Evolutionary conservation across 1,140 invertebrate genomes (phyloP).

Genomic region (Ladona fulva): DNA sequence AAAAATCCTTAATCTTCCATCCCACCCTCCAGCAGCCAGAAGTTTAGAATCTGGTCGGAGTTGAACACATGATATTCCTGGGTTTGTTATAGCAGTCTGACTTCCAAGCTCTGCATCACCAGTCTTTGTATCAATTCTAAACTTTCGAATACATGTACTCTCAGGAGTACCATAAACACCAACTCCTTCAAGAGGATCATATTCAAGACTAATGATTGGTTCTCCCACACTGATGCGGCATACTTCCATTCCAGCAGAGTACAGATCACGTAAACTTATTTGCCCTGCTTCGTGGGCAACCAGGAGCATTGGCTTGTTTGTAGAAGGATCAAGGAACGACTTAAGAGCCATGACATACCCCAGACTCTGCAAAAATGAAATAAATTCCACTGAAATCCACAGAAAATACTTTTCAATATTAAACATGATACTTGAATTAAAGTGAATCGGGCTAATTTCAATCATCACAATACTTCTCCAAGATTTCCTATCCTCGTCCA

Average conservation of each 20-base stretch:
- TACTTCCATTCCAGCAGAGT: not conserved
- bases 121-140: not conserved
- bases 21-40: not conserved
- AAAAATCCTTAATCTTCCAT: not conserved
- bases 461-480: too few relatives aligned
- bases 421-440: too few relatives aligned
- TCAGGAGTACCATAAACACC: not conserved
- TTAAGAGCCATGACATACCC: not conserved
- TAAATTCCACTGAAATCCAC: too few relatives aligned
- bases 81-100: not conserved
- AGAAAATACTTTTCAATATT: too few relatives aligned
- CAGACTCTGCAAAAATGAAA: not conserved
- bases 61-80: not conserved
- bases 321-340: not conserved
- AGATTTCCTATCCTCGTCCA: too few relatives aligned
- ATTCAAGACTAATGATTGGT: not conserved
- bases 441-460: too few relatives aligned
- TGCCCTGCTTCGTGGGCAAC: not conserved
- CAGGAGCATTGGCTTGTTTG: not conserved
- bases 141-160: not conserved
- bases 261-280: not conserved
- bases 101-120: not conserved
- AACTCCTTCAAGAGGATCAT: not conserved
- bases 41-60: not conserved
- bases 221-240: not conserved